phyloP scores from a whole-genome alignment of 2,888 invertebrate species.

The Coelopa pilipes region DNA sequence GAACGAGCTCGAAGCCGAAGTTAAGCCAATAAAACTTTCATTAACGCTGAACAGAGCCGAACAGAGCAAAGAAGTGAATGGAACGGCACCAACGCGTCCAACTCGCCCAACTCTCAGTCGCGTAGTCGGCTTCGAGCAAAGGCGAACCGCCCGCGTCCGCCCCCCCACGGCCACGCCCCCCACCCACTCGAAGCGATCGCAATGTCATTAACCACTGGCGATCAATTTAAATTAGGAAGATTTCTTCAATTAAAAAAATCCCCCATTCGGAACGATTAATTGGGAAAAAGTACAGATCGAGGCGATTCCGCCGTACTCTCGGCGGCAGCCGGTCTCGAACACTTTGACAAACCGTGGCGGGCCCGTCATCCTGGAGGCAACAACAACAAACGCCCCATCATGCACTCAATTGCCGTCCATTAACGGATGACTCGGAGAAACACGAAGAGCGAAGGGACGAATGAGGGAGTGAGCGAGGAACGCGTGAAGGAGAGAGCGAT shows the following conservation, averaged over 20 bases:
- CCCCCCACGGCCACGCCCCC: slow-evolving; percentile 9
- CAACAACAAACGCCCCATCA: neutral
- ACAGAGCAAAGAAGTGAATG: slow-evolving; percentile 2
- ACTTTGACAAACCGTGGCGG: slow-evolving; percentile 22
- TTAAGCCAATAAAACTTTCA: slow-evolving; percentile 35
- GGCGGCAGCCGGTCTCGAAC: slow-evolving; percentile 28
- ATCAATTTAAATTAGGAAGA: slow-evolving; percentile 48
- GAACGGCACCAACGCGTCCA: slow-evolving; percentile 14
- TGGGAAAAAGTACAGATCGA: slow-evolving; percentile 36
- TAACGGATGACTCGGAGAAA: slow-evolving; percentile 33
- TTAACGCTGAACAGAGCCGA: slow-evolving; percentile 16
- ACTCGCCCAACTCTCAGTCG: slow-evolving; percentile 20
- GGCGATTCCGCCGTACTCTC: slow-evolving; percentile 27
- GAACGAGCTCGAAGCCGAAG: neutral
- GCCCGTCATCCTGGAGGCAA: slow-evolving; percentile 20
- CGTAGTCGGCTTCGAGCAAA: slow-evolving; percentile 25
- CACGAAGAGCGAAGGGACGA: neutral
- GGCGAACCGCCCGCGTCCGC: slow-evolving; percentile 2
- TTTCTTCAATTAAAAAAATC: slow-evolving; percentile 49
- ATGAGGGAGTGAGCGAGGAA: neutral
- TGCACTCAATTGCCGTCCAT: slow-evolving; percentile 35
- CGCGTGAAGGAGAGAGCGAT: neutral
- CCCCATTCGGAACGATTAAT: slow-evolving; percentile 46
- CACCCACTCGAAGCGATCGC: slow-evolving; percentile 28
- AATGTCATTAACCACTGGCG: slow-evolving; percentile 42